phyloP scores from a whole-genome alignment of 2,888 invertebrate species.

The Meiosimyza platycephala region DNA sequence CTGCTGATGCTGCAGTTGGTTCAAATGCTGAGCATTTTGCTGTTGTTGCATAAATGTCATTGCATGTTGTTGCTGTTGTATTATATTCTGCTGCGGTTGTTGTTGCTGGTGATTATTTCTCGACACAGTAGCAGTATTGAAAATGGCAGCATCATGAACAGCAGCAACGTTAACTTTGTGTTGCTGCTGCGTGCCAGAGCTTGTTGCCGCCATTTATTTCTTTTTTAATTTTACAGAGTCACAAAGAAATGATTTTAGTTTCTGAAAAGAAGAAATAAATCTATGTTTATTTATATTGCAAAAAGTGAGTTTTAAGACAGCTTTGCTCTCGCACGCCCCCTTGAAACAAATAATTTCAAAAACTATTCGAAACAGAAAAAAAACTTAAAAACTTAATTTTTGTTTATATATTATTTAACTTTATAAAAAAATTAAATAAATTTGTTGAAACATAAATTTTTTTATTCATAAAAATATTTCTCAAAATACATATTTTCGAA shows the following conservation, averaged over 20 bases:
- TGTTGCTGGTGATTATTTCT: slow-evolving; percentile 48
- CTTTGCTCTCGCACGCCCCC: no score
- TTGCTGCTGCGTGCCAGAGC: slow-evolving; percentile 61
- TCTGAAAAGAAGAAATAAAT: slow-evolving; percentile 38
- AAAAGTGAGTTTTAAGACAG: no score
- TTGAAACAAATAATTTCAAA: no score
- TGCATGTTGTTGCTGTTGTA: slow-evolving; percentile 47
- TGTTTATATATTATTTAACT: no score
- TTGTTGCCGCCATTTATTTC: slow-evolving; percentile 66
- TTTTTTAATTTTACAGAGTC: slow-evolving; percentile 42
- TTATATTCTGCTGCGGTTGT: slow-evolving; percentile 39
- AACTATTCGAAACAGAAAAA: no score
- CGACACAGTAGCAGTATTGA: slow-evolving; percentile 43
- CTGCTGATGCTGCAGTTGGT: slow-evolving; percentile 46
- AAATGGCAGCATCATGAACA: slow-evolving; percentile 47
- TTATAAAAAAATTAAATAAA: no score
- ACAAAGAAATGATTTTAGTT: slow-evolving; percentile 11
- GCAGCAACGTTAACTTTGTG: slow-evolving; percentile 59
- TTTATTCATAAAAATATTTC: no score
- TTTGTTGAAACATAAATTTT: no score
- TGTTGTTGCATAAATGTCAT: not conserved
- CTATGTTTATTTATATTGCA: not conserved
- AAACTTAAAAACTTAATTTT: no score
- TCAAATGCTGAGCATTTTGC: slow-evolving; percentile 37
- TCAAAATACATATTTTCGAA: no score